Percentiles rank a stretch among this genome's conserved stretches.
phyloP scores from a whole-genome alignment of 2,888 invertebrate species.

The Rhopalosiphum nymphaeae region DNA sequence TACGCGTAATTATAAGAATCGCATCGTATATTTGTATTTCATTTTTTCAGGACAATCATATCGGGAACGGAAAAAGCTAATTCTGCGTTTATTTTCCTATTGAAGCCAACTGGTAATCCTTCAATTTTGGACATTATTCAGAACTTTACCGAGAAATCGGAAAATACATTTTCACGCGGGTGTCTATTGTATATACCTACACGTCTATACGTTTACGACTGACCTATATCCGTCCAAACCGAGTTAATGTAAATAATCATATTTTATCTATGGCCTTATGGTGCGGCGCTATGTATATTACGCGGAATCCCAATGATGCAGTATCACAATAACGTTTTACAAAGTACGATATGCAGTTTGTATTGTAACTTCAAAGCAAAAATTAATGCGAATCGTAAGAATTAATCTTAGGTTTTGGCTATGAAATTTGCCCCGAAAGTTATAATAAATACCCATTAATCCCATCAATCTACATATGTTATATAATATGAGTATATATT shows the following conservation, averaged over 20 bases:
- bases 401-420: background rate
- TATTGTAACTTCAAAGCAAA: slow-evolving; percentile 26
- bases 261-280: background rate
- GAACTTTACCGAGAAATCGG: background rate
- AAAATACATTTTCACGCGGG: background rate
- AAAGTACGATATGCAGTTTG: background rate
- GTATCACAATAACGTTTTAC: background rate
- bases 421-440: background rate
- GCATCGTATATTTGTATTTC: background rate
- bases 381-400: background rate
- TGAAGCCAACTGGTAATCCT: background rate
- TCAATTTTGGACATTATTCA: background rate
- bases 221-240: slow-evolving; percentile 41
- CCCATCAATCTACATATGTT: background rate
- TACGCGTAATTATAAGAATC: background rate
- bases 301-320: background rate
- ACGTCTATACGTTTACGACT: background rate
- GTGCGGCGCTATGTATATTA: background rate
- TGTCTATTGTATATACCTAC: background rate
- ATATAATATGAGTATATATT: background rate
- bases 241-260: background rate
- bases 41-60: background rate
- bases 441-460: background rate
- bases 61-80: background rate
- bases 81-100: background rate